Base-by-base conservation (phyloP, 2,797 vertebrate species). In the Oreochromis mossambicus region DNA sequence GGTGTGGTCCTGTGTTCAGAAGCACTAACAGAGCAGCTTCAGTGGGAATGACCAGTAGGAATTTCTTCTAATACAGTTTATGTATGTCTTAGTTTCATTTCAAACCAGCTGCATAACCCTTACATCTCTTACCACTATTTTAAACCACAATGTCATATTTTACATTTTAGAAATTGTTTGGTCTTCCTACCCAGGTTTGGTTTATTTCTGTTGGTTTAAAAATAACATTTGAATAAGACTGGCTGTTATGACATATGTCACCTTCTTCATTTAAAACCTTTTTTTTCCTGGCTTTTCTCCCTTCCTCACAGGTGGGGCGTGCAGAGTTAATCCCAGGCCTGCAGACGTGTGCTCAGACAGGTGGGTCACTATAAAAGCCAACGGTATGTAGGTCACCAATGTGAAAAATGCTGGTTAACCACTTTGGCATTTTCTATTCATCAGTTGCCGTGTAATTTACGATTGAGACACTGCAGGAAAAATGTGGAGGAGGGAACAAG, bases 341-440 rank as follows among this genome's bases (percentile, higher is more conserved):
- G 48, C 13, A 50, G 68, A 36, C 58, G 11, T 43, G 43, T 34
- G 54, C 52, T 78, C 61, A 17, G 85, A 86, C 92, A 93, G 91
- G 92, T 92, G 86, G 86, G 79, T 55, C 80, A 56, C 63, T 78
- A 78, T 79, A 24, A 88, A 87, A 87, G 55, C 78, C 61, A 38
- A 4, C 43, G 86, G 86, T 88, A 94, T 94, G 81, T 92, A 92
- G 91, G 92, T 94, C 93, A 94, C 78, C 80, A 32, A 87, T 89
- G 82, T 66, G 80, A 92, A 88, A 89, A 92, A 92, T 91, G 89
- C 34, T 29, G 77, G 82, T 93, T 89, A 83, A 82, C 83, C 85
- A 83, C 82, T 77, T 54, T 58, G 78, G 89, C n/a, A 83, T 82
- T 63, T 85, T 80, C 80, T 84, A 56, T 77, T 81, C 51, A 70